Base-by-base conservation (phyloP, 1,140 invertebrate genomes). In the Oreohelix idahoensis region DNA sequence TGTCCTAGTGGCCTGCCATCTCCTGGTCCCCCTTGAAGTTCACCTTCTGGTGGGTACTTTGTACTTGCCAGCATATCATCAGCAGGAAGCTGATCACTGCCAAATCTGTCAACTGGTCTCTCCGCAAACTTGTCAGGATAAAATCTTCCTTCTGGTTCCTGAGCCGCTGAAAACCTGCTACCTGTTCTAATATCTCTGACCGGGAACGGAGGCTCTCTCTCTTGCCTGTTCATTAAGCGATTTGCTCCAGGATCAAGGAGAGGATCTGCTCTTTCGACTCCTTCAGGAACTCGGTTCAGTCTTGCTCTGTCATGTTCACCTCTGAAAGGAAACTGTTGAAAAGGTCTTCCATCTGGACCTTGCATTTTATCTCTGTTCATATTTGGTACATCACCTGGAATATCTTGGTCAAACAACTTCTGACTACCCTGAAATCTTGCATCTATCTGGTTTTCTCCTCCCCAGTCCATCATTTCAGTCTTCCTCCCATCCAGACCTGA, bases 31-130 rank as follows among this genome's bases (percentile, higher is more conserved):
- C 1, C 32, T 29, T 77, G 13, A 78, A 32, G n/a, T 63, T 81
- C 79, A 49, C 49, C 42, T 0, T 81, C 79, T 35, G 79, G 79
- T 36, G 80, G 80, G 71, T 82, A 82, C 17, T 32, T 53, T 0
- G 70, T 82, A 49, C 80, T 82, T 26, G 80, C 42, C 78, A 79
- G 58, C 15, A 26, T 5, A 49, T 81, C 79, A 8, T 71, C 79
- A 63, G 32, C 35, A 26, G 10, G 45, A 2, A 5, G 42, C 0
- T 23, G 1, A 32, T 51, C 42, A 29, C 29, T 29, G 10, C 36
- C 32, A 29, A 42, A 75, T 45, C 73, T 75, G 17, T 75, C 39
- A 17, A 5, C 11, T 20, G 73, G 36, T 45, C 73, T 75, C 2
- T 75, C 73, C 1, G 73, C 15, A n/a, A 45, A 13, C n/a, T 39